Conservation (phyloP, 2,113 vertebrate genomes). For the Prunella fulvescens region DNA sequence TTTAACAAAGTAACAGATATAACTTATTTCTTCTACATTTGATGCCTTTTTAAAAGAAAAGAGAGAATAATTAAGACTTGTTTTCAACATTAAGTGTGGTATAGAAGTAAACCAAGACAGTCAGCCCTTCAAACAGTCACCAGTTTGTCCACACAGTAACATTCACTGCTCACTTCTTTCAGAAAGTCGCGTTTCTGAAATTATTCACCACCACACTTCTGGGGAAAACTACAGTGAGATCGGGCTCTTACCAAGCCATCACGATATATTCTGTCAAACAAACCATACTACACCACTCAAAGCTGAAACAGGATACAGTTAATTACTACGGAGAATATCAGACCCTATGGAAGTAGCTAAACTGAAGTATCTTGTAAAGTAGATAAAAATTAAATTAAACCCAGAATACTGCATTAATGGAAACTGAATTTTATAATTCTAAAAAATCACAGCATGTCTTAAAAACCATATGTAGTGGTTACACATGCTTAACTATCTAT, state of each 20-base stretch:
- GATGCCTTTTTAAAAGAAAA: background rate
- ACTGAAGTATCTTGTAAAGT: background rate
- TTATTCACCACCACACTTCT: background rate
- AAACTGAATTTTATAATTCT: background rate
- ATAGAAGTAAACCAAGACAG: background rate
- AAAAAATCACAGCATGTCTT: background rate
- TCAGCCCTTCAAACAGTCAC: background rate
- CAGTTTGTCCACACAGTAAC: background rate
- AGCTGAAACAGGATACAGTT: background rate
- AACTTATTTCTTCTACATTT: background rate
- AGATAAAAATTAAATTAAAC: background rate
- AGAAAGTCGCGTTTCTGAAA: background rate
- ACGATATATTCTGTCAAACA: background rate
- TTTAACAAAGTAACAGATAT: background rate
- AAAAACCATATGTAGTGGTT: background rate
- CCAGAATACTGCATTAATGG: background rate
- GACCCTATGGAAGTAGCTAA: background rate
- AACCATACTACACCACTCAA: background rate
- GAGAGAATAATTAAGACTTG: background rate
- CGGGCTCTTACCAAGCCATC: background rate
- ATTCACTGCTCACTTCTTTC: background rate
- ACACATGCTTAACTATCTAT: background rate
- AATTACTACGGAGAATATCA: background rate
- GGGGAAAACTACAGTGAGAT: background rate
- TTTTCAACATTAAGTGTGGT: background rate